Conservation (phyloP, 1,140 invertebrate species). For the Lutraria rhynchaena region DNA sequence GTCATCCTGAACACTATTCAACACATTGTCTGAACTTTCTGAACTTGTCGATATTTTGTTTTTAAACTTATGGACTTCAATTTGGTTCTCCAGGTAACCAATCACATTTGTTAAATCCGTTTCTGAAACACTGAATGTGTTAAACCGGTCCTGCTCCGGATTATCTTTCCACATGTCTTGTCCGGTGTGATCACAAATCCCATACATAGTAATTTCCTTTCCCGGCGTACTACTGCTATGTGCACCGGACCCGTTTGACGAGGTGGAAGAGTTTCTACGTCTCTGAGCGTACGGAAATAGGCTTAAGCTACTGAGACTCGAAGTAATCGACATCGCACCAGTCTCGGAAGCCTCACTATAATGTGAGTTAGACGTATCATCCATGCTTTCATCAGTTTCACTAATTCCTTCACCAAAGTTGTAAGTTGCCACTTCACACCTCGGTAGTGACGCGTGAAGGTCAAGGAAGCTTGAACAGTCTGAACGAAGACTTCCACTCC, state of each 20-base stretch:
- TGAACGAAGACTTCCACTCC: conserved; percentile 40
- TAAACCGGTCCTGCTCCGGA: conserved; percentile 76
- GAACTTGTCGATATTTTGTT: conserved; percentile 1
- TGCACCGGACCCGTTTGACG: conserved; percentile 32
- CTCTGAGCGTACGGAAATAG: conserved; percentile 28
- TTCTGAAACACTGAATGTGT: conserved; percentile 79
- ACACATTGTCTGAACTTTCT: conserved; percentile 60
- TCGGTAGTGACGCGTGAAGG: conserved; percentile 34
- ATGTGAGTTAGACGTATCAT: conserved; percentile 53
- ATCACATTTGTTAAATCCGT: conserved; percentile 76
- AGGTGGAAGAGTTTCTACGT: conserved; percentile 31
- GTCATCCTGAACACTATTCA: conserved; percentile 58
- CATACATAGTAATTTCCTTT: conserved; percentile 36
- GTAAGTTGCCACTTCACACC: conserved; percentile 38
- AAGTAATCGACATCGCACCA: conserved; percentile 43
- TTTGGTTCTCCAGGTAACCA: conserved; percentile 75
- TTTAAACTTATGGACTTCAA: conserved; percentile 61
- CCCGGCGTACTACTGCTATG: neutral
- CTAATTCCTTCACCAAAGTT: conserved; percentile 38
- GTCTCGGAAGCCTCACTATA: conserved; percentile 45
- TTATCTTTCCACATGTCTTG: conserved; percentile 77
- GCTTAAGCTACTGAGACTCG: conserved; percentile 54
- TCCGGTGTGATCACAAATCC: conserved; percentile 55
- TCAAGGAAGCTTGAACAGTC: conserved; percentile 48
- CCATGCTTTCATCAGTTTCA: conserved; percentile 56